These are phyloP conservation scores for Euthynnus affinis DNA, from an alignment of 2,797 vertebrate genomes.

Conservation along the genomic window DNA sequence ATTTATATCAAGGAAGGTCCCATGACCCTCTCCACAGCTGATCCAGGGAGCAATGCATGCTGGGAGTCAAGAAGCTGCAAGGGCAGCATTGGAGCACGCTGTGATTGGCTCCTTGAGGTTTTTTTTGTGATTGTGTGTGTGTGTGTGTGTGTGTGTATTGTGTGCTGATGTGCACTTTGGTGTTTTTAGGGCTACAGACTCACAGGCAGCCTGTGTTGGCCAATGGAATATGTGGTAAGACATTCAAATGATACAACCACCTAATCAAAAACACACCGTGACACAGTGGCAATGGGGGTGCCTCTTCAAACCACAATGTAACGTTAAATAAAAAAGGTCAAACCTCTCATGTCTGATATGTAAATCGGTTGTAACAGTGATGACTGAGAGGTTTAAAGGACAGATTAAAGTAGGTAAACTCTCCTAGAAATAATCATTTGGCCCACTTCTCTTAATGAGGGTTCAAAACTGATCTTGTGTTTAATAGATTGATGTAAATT, in stretches of 20 bases:
- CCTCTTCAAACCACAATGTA: neutral
- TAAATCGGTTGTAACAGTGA: neutral
- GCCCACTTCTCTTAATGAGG: neutral
- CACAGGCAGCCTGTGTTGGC: constrained; percentile 77
- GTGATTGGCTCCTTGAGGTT: constrained; percentile 61
- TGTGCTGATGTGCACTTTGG: constrained; percentile 83
- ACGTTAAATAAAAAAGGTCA: neutral
- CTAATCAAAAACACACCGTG: constrained; percentile 40
- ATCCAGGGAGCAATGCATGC: constrained; percentile 76
- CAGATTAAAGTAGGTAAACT: neutral
- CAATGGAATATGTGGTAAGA: constrained; percentile 89
- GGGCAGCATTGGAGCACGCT: constrained; percentile 36
- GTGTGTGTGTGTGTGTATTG: constrained; percentile 47
- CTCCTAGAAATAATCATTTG: neutral
- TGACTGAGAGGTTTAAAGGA: neutral
- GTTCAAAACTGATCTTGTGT: neutral
- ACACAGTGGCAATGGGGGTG: constrained; percentile 69
- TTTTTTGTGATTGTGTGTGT: constrained; percentile 34
- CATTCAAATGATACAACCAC: constrained; percentile 57
- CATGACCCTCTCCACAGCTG: constrained; percentile 72
- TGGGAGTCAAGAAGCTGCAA: constrained; percentile 66
- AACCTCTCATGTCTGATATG: neutral
- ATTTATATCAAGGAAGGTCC: constrained; percentile 53
- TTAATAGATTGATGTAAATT: neutral
- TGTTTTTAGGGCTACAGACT: constrained; percentile 84